Evolutionary conservation across 2,113 vertebrate genomes (phyloP), one percentile per base, ranked within the genome.

Genomic region (Gnathonemus echidnorhynchus): DNA sequence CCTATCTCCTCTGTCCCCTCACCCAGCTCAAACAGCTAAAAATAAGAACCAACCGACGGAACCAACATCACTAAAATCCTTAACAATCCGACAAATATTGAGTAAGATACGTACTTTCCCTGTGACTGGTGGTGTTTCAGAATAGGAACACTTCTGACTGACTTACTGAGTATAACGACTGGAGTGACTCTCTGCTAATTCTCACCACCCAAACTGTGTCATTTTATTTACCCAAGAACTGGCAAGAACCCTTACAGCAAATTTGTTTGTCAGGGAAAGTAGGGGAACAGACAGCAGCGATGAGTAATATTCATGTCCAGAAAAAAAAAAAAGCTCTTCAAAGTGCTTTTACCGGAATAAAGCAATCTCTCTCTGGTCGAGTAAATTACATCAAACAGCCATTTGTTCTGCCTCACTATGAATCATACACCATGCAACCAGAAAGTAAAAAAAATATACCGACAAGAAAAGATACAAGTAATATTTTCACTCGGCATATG

Each of bases 351-450:
- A 52, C 80, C n/a, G 52, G 52, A 86, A 80, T 45, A 86, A 45
- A 89, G 80, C 39, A 86, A 46, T 56, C 70, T 85, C 77, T 85
- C 49, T 24, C 42, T 31, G 50, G 35, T 42, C 15, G 89, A 86
- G 53, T 35, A 62, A 80, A 62, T 89, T 84, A 86, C 80, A 89
- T 89, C 89, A 85, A 89, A 39, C 35, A 46, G 66, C 66, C 49
- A 83, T 89, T 89, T 89, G 88, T 84, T 89, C 49, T 45, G 88
- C 88, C 83, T 53, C 77, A 74, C 35, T 42, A 27, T 77, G 70
- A 84, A 80, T 77, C 49, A 89, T 80, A 35, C n/a, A 19, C 88
- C 42, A 56, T 17, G 7, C 6, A 80, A 49, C 19, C 66, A 24
- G 27, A 53, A 84, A 13, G 27, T 1, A 56, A 83, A 89, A 80